Base-by-base conservation (phyloP, 2,888 invertebrate species). In the Oscheius myriophilus region DNA sequence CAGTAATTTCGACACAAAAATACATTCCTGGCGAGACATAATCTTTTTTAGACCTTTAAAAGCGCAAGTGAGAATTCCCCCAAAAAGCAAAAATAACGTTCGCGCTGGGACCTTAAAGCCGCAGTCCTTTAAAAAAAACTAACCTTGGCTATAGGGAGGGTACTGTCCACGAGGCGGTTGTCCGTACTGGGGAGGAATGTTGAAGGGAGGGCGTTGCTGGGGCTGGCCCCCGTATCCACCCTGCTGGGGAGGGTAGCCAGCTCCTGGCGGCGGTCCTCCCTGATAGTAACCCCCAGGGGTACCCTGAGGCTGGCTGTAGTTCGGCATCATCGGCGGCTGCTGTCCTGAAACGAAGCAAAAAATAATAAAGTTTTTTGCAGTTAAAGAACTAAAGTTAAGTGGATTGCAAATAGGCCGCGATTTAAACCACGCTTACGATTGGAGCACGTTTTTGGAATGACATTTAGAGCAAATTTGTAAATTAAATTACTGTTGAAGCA, bases 141-240 rank as follows among this genome's bases (percentile, higher is more conserved):
- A 6, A 42, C 45, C 43, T 61, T 68, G 68, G 1, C 45, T 43
- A 45, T 68, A 68, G 18, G 62, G 62, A 41, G 46, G 54, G 42
- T 73, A 68, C 23, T 61, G 75, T 68, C 70, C 70, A 12, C 64
- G 71, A 54, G 67, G 67, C 12, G 65, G 69, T 12, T 53, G 26
- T 25, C 65, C 65, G 16, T 54, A 49, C 18, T 33, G 39, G 2
- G 65, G 49, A 9, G 64, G 53, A 1, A 23, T 14, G 16, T 21
- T 43, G 9, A 25, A 33, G 2, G 45, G 59, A 1, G 42, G 23
- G 11, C 42, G 54, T 25, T 53, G 63, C 16, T 57, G 67, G 21
- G 69, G 73, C 16, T 73, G 74, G 12, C 58, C 49, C 18, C 72
- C 72, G 55, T 67, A 64, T 7, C 65, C 59, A 16, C 55, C 63